phyloP scores from a whole-genome alignment of 1,140 invertebrate species.

The Carcinoscorpius rotundicauda region DNA sequence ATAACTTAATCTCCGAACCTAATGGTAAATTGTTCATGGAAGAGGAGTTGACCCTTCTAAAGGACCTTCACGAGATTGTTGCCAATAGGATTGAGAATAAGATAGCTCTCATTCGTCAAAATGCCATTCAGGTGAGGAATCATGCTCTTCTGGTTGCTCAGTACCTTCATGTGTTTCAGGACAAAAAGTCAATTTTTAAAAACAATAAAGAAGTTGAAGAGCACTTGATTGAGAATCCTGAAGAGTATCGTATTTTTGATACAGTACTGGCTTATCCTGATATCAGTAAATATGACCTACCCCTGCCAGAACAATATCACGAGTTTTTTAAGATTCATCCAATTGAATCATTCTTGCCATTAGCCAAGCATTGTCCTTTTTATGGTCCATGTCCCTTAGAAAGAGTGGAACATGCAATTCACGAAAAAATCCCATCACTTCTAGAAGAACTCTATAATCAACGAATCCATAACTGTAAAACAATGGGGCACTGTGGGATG shows the following conservation, averaged over 20 bases:
- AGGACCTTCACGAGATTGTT: slow-evolving; percentile 67
- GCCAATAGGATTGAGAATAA: slow-evolving; percentile 84
- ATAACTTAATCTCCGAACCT: slow-evolving; percentile 5
- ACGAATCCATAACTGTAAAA: too few relatives aligned
- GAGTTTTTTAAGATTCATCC: slow-evolving; percentile 61
- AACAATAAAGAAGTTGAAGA: slow-evolving; percentile 57
- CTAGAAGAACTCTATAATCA: not conserved
- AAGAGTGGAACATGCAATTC: slow-evolving; percentile 12
- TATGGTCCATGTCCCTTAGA: slow-evolving; percentile 12
- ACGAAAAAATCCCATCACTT: slow-evolving; percentile 9
- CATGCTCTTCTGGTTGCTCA: slow-evolving; percentile 94
- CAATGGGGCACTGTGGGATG: too few relatives aligned
- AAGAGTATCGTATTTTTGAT: slow-evolving; percentile 79
- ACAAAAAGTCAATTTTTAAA: slow-evolving; percentile 83
- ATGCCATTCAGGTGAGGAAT: slow-evolving; percentile 84
- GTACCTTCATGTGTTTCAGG: slow-evolving; percentile 82
- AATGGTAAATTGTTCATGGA: slow-evolving; percentile 36
- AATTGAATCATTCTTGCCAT: slow-evolving; percentile 13
- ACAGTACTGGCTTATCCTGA: slow-evolving; percentile 78
- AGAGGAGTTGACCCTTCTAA: slow-evolving; percentile 63
- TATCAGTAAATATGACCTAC: slow-evolving; percentile 81
- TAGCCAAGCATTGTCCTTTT: slow-evolving; percentile 19
- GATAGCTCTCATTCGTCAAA: slow-evolving; percentile 79
- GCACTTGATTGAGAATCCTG: slow-evolving; percentile 72
- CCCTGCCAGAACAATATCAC: slow-evolving; percentile 75